Percentiles rank a stretch among this genome's conserved stretches.
These are phyloP conservation scores for Epizoanthus scotinus DNA, from an alignment of 92 coral and sea anemone species.

Conservation along the genomic window DNA sequence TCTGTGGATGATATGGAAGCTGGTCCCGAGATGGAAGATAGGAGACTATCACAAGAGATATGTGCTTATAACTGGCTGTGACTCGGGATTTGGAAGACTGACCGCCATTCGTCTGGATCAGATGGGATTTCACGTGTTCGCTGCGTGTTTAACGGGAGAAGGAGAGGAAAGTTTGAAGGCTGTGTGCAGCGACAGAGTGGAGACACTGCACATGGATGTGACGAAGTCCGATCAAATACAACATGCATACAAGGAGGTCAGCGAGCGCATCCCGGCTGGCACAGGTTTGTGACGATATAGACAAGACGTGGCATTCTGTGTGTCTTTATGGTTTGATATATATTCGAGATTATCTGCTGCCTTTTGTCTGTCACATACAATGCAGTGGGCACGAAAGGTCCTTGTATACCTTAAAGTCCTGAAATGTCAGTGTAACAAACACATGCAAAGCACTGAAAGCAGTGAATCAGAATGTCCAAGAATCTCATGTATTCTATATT, in stretches of 20 bases:
- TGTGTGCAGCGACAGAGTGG: conserved; percentile 59
- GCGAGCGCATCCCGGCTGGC: conserved; percentile 27
- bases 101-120: conserved; percentile 70
- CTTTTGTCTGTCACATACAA: too few species aligned
- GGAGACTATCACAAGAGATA: conserved; percentile 50
- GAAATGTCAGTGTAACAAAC: too few species aligned
- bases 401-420: too few species aligned
- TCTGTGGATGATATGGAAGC: not conserved
- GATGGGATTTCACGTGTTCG: conserved; percentile 78
- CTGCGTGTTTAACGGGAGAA: conserved; percentile 78
- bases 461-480: too few species aligned
- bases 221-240: conserved; percentile 66
- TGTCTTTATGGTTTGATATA: too few species aligned
- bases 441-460: too few species aligned
- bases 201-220: conserved; percentile 71
- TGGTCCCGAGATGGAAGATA: conserved; percentile 29
- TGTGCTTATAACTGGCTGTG: conserved; percentile 80
- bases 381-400: too few species aligned
- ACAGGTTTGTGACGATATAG: conserved; percentile 35
- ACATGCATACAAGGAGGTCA: conserved; percentile 48
- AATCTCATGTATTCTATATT: too few species aligned
- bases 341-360: too few species aligned
- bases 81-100: conserved; percentile 70
- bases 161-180: conserved; percentile 58
- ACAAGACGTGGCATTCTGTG: too few species aligned